A percentile compares a stretch with the other conserved stretches of the same genome.
Evolutionary conservation across 2,113 vertebrate genomes (phyloP).

Genomic region (Merops nubicus): DNA sequence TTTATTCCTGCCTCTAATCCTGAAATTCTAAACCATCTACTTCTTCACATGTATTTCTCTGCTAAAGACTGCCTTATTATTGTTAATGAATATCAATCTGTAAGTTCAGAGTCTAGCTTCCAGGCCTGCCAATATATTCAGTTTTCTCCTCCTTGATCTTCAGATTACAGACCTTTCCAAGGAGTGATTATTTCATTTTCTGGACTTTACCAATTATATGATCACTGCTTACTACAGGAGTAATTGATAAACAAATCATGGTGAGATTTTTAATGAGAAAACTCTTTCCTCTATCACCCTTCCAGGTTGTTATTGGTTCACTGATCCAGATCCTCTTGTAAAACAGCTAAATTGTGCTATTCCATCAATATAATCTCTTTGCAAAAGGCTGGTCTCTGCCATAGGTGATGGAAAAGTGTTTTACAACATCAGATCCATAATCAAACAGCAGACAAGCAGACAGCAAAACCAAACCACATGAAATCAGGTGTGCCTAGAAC

Average conservation of each 20-base stretch:
- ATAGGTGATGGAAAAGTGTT: neutral
- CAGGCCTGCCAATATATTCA: neutral
- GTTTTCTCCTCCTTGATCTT: neutral
- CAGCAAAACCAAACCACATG: neutral
- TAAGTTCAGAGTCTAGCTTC: neutral
- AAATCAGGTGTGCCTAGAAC: neutral
- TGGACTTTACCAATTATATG: neutral
- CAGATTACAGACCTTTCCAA: neutral
- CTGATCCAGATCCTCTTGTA: fast-evolving
- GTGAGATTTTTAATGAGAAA: neutral
- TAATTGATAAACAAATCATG: neutral
- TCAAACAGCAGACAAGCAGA: neutral
- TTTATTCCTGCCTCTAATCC: neutral
- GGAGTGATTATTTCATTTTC: neutral
- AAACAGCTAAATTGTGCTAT: neutral
- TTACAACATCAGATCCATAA: neutral
- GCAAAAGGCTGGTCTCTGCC: neutral
- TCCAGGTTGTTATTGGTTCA: neutral
- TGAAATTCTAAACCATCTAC: neutral
- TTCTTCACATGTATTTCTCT: neutral
- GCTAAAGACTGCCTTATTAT: neutral
- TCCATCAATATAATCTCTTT: neutral
- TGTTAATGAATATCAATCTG: neutral
- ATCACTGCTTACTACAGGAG: neutral
- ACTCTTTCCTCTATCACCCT: neutral